These are phyloP conservation scores for Pristis pectinata DNA, from an alignment of 2,797 vertebrate species.

Conservation along the genomic window DNA sequence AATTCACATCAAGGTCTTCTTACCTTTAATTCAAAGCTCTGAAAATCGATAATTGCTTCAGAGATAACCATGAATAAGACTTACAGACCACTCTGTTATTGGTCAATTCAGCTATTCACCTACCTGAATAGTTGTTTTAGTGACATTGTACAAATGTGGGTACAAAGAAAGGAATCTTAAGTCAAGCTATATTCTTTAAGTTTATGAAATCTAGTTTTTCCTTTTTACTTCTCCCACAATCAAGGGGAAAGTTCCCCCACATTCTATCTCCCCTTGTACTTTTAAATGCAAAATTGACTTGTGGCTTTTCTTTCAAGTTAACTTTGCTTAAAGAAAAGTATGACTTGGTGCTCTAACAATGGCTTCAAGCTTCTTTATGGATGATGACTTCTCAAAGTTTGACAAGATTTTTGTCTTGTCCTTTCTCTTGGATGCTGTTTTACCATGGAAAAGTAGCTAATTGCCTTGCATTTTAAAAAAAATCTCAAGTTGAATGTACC, in stretches of 20 bases:
- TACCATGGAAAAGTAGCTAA: background rate
- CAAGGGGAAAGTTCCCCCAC: background rate
- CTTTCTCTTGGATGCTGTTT: background rate
- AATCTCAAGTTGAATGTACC: background rate
- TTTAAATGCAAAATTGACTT: background rate
- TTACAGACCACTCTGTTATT: background rate
- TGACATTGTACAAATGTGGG: background rate
- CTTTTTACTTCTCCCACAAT: background rate
- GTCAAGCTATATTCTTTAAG: background rate
- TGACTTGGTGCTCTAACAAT: background rate
- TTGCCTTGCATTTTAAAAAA: background rate
- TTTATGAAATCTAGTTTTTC: background rate
- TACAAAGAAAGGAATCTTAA: background rate
- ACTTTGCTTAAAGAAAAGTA: background rate
- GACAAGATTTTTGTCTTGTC: background rate
- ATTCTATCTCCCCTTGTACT: background rate
- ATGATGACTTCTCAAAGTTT: background rate
- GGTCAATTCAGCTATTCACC: background rate
- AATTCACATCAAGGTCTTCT: background rate
- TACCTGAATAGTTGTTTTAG: background rate
- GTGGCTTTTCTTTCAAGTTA: background rate
- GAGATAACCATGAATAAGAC: background rate
- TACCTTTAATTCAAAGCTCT: background rate
- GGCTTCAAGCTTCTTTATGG: background rate
- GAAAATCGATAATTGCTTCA: background rate